Evolutionary conservation across 2,113 vertebrate species (phyloP), one percentile per base, ranked within the genome.

Genomic region (Brachionichthys hirsutus): DNA sequence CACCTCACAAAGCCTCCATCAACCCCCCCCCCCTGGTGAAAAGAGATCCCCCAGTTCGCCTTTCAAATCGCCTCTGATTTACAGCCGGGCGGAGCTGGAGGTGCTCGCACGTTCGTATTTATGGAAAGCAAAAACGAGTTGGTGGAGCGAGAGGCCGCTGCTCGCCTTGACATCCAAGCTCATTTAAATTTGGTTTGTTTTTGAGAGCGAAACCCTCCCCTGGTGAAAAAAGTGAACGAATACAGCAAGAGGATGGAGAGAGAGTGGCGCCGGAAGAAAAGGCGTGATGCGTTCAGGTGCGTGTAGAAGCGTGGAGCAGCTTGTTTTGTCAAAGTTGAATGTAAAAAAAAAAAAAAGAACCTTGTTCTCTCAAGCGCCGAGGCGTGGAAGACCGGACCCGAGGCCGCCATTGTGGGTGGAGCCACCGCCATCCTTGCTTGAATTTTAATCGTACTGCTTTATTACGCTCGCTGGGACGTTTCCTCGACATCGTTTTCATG

Each of bases 91-190:
- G 52, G 67, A 45, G 50, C 17, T 38, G 35, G 18, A 59, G 45
- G 1, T 17, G 16, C 34, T 61, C 40, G 54, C 64, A 54, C 15
- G 62, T 69, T 73, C 51, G 67, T 79, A 71, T 78, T 85, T 75
- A 79, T 54, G 53, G 52, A 62, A 73, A 71, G 14, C 10, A 46
- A 50, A 50, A 34, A 9, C 13, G 63, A 50, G 55, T 63, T 62
- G 52, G 9, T 59, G 19, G 59, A 36, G 22, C 61, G 18, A 24
- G 60, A 41, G 54, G 50, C 54, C 13, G 15, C 51, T 54, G 47
- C 62, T 68, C 69, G 90, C 88, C 90, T 85, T 92, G 92, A 93
- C 92, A 91, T 91, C 91, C 90, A 89, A 88, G 87, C 90, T 89
- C 88, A 88, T 87, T 87, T 84, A 89, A 92, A 91, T 93, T 92